Conservation (phyloP, 2,888 invertebrate genomes). For the Rhopalosiphum nymphaeae region DNA sequence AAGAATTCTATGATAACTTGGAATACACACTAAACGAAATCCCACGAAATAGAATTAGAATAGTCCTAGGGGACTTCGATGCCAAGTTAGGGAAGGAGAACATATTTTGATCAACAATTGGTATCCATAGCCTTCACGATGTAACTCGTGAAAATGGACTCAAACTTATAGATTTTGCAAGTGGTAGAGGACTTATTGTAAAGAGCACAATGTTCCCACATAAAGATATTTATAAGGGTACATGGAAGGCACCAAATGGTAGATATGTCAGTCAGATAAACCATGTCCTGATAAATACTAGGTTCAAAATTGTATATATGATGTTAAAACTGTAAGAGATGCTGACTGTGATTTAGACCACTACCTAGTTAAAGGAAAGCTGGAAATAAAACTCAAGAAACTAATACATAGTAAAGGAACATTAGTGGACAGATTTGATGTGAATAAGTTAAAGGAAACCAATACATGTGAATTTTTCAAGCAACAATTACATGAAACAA, state of each 20-base stretch:
- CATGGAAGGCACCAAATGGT: no score
- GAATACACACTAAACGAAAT: constrained; percentile 5
- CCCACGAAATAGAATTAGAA: constrained; percentile 3
- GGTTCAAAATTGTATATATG: neutral
- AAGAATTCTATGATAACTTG: neutral
- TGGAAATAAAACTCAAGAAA: neutral
- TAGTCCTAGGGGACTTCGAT: neutral
- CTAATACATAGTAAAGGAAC: no score
- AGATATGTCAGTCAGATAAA: no score
- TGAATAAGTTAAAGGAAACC: no score
- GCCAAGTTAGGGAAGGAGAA: constrained; percentile 12
- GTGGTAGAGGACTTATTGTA: no score
- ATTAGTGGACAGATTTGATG: no score
- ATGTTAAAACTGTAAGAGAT: neutral
- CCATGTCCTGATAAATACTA: neutral
- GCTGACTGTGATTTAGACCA: constrained; percentile 14
- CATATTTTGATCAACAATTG: neutral
- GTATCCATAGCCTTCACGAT: constrained; percentile 15
- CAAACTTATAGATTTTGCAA: constrained; percentile 2
- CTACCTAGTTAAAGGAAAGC: neutral
- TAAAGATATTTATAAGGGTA: constrained; percentile 26
- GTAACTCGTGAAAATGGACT: neutral
- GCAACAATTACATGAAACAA: no score
- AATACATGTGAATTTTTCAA: no score
- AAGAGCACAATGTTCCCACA: constrained; percentile 32